Evolutionary conservation across 1,140 invertebrate genomes (phyloP).

Genomic region (Temnothorax curvispinosus): DNA sequence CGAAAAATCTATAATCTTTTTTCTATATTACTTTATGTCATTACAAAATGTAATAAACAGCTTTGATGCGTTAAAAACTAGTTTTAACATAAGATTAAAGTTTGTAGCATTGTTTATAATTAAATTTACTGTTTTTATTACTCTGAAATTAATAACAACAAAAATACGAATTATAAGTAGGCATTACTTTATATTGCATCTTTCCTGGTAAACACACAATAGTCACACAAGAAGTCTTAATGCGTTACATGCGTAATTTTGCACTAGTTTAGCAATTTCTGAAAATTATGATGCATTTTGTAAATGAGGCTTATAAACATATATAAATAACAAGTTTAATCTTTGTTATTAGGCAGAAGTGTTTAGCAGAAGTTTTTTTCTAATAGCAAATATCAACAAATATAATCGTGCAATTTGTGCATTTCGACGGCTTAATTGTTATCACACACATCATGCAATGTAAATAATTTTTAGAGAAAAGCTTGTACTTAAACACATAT

Average conservation of each 20-base stretch:
- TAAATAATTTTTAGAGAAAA: conserved; percentile 29
- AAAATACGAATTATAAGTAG: not conserved
- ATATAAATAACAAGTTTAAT: not conserved
- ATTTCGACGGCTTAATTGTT: not conserved
- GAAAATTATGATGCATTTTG: not conserved
- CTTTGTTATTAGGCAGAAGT: not conserved
- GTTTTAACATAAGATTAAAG: not conserved
- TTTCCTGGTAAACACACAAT: not conserved
- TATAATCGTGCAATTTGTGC: not conserved
- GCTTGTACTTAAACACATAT: conserved; percentile 68
- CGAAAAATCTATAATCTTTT: not conserved
- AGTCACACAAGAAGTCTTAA: too few species aligned
- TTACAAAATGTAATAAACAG: not conserved
- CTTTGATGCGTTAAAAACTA: not conserved
- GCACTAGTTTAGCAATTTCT: not conserved
- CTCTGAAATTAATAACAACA: not conserved
- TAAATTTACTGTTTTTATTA: conserved; percentile 10
- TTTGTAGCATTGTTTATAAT: not conserved
- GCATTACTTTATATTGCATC: not conserved
- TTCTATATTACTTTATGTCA: not conserved
- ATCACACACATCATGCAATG: conserved; percentile 37
- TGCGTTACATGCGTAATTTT: not conserved
- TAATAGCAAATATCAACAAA: not conserved
- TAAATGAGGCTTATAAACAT: conserved; percentile 24
- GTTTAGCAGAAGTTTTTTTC: not conserved